phyloP scores from a whole-genome alignment of 2,113 vertebrate genomes.

The Salminus brasiliensis region DNA sequence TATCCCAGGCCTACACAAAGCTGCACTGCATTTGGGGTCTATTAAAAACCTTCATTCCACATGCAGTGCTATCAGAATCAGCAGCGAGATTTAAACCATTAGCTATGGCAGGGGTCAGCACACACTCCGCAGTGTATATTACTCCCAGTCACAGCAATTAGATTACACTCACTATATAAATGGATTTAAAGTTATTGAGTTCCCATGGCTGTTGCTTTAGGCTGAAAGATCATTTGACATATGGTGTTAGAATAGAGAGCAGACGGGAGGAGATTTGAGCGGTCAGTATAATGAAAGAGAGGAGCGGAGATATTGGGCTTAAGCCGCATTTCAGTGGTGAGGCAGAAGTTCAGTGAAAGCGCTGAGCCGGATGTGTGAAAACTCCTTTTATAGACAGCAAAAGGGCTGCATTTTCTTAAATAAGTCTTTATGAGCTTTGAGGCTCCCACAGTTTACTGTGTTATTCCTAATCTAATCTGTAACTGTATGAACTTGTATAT shows the following conservation, averaged over 20 bases:
- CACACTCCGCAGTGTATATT: slow-evolving; percentile 44
- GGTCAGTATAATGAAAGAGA: slow-evolving; percentile 32
- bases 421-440: not conserved
- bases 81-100: slow-evolving; percentile 48
- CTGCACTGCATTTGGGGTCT: slow-evolving; percentile 26
- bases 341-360: not conserved
- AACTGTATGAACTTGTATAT: not conserved
- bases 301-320: slow-evolving; percentile 11
- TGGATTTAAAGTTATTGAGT: slow-evolving; percentile 39
- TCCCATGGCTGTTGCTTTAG: slow-evolving; percentile 41
- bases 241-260: slow-evolving; percentile 34
- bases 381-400: not conserved
- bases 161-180: slow-evolving; percentile 42
- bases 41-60: slow-evolving; percentile 37
- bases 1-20: slow-evolving; percentile 25
- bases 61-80: slow-evolving; percentile 33
- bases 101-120: slow-evolving; percentile 48
- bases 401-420: not conserved
- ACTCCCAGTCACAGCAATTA: slow-evolving; percentile 46
- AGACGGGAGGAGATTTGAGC: slow-evolving; percentile 21
- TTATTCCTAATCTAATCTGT: not conserved
- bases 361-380: not conserved
- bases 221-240: slow-evolving; percentile 41
- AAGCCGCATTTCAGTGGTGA: slow-evolving; percentile 19
- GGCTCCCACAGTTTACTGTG: not conserved